phyloP scores from a whole-genome alignment of 1,140 invertebrate genomes.

The Aphelenchoides avenae region DNA sequence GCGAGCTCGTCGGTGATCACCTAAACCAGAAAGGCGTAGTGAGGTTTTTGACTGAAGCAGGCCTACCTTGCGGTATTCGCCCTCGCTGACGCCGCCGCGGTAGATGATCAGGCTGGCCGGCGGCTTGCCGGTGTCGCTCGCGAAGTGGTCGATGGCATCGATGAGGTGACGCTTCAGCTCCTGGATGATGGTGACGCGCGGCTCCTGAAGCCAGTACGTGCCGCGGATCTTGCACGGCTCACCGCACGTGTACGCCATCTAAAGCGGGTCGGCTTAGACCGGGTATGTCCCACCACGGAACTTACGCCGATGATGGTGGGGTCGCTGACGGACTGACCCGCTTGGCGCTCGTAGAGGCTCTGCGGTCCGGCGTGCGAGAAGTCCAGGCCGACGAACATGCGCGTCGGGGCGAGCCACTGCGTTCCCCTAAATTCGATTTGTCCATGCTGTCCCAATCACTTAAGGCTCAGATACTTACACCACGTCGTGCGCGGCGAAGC shows the following conservation, averaged over 20 bases:
- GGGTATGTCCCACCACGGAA: too few relatives aligned
- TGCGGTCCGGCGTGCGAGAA: conserved; percentile 8
- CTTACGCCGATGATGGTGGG: conserved; percentile 16
- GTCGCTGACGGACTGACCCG: background rate
- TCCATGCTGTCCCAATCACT: too few relatives aligned
- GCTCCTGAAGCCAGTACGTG: conserved; percentile 25
- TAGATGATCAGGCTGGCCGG: conserved; percentile 24
- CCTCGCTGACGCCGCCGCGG: conserved; percentile 24
- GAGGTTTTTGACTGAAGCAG: background rate
- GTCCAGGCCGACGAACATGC: conserved; percentile 13
- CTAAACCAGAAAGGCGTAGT: conserved; percentile 23
- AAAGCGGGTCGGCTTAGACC: too few relatives aligned
- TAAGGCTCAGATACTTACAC: conserved; percentile 8
- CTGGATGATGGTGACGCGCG: conserved; percentile 20
- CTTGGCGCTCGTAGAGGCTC: conserved; percentile 6
- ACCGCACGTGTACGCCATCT: conserved; percentile 31
- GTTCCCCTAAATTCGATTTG: background rate
- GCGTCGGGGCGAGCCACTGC: conserved; percentile 4
- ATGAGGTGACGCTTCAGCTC: background rate
- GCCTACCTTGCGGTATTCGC: conserved; percentile 24
- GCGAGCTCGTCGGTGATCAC: conserved; percentile 6
- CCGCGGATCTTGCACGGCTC: conserved; percentile 11
- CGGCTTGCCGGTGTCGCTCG: background rate
- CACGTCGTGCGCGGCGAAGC: background rate
- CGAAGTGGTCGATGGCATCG: conserved; percentile 6